Evolutionary conservation across 2,797 vertebrate genomes (phyloP).

Genomic region (Rhadinocentrus ornatus): DNA sequence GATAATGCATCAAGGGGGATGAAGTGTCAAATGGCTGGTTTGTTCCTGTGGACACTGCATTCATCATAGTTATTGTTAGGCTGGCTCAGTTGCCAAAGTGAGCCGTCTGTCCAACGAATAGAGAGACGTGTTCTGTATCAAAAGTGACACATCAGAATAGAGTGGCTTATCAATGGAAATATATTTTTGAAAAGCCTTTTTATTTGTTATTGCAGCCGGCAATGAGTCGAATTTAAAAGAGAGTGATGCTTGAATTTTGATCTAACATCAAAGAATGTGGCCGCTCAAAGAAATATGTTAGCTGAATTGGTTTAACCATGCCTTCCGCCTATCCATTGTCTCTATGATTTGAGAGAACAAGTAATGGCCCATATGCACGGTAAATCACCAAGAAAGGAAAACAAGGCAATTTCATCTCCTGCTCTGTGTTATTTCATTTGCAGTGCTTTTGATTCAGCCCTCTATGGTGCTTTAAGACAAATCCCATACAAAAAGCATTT

Average conservation of each 20-base stretch:
- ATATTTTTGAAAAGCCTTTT: constrained; percentile 26
- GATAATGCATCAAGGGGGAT: constrained; percentile 73
- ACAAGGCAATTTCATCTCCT: constrained; percentile 54
- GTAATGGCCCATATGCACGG: constrained; percentile 4
- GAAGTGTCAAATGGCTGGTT: constrained; percentile 75
- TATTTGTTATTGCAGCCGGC: constrained; percentile 24
- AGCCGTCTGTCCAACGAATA: constrained; percentile 40
- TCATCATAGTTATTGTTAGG: constrained; percentile 77
- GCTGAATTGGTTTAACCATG: constrained; percentile 34
- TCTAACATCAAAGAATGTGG: constrained; percentile 9
- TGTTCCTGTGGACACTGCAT: constrained; percentile 75
- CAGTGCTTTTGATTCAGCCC: constrained; percentile 49
- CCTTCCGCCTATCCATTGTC: constrained; percentile 45
- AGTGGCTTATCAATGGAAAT: constrained; percentile 54
- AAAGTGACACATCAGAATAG: constrained; percentile 55
- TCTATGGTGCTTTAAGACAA: constrained; percentile 55
- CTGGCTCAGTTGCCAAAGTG: constrained; percentile 49
- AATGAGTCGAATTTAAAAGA: constrained; percentile 15
- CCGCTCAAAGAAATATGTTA: constrained; percentile 31
- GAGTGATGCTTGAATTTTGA: not conserved
- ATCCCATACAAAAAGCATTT: constrained; percentile 39
- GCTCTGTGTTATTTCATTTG: constrained; percentile 50
- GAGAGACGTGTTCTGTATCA: constrained; percentile 46
- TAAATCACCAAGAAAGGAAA: constrained; percentile 54
- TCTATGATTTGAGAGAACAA: constrained; percentile 37